Percentiles rank a stretch among this genome's conserved stretches.
These are phyloP conservation scores for Tachina fera DNA, from an alignment of 2,888 invertebrate genomes.

Conservation along the genomic window DNA sequence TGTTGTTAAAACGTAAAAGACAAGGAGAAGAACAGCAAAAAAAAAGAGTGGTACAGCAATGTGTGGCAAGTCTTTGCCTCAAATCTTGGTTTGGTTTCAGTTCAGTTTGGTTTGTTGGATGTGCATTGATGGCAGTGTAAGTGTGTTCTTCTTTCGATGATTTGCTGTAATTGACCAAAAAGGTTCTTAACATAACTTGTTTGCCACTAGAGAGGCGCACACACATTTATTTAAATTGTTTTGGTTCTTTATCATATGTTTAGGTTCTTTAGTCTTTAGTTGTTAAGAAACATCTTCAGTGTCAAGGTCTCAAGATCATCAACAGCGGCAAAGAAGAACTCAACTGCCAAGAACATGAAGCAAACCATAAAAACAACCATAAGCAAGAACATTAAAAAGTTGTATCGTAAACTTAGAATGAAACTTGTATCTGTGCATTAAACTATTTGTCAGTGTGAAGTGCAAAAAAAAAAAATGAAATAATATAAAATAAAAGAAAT, in stretches of 20 bases:
- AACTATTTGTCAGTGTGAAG: conserved; percentile 50
- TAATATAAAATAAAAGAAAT: not conserved
- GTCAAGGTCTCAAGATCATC: conserved; percentile 83
- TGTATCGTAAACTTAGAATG: conserved; percentile 56
- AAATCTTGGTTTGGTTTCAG: conserved; percentile 28
- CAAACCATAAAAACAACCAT: conserved; percentile 9
- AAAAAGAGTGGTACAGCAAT: conserved; percentile 38
- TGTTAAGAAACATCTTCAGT: conserved; percentile 83
- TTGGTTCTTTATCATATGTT: conserved; percentile 71
- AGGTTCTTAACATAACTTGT: conserved; percentile 78
- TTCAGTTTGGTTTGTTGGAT: conserved; percentile 20
- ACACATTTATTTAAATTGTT: conserved; percentile 59
- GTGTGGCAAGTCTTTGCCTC: conserved; percentile 42
- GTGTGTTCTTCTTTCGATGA: conserved; percentile 52
- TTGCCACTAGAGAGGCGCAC: conserved; percentile 51
- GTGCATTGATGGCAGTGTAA: conserved; percentile 33
- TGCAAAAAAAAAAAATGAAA: conserved; percentile 25
- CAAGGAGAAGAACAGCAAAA: conserved; percentile 11
- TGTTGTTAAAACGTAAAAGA: conserved; percentile 11
- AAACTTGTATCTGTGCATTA: conserved; percentile 48
- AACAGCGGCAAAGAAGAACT: conserved; percentile 59
- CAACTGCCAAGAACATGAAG: conserved; percentile 23
- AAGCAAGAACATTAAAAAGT: conserved; percentile 46
- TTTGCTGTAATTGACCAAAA: conserved; percentile 76
- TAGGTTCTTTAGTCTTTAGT: conserved; percentile 75